Base-by-base conservation (phyloP, 92 coral and sea anemone species). In the Ricordea florida region DNA sequence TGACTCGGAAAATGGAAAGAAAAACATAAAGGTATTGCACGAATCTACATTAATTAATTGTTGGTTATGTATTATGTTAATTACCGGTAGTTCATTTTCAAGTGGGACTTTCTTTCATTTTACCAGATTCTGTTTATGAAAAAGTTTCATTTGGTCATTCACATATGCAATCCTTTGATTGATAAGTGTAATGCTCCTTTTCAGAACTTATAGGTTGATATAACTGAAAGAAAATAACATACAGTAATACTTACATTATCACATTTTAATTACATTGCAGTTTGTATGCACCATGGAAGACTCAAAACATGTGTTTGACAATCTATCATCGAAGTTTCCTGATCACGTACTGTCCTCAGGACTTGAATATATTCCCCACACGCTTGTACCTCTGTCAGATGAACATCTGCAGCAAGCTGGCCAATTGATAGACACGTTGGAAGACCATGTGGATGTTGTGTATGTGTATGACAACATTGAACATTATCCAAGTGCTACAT, bases 381-480 rank as follows among this genome's bases (percentile, higher is more conserved):
- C 81, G 13, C 85, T 89, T 66, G 77, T 90, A 21, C 66, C 82
- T 18, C 76, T 96, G 26, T 50, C 87, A 3, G 91, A 83, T 21
- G 76, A 80, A 68, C 91, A 62, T 37, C 58, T 89, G 26, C 82
- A 92, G 44, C 91, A 81, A 61, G 96, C 97, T 43, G 93, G 86
- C 42, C 89, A 57, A 66, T 87, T 96, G 7, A 87, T 96, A 72
- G 99, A 96, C 59, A 76, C 76, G 15, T 82, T 96, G 36, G 78
- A 84, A 10, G 79, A 86, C 45, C 88, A 92, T 58, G 51, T 69
- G 6, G 99, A 96, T 32, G 99, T 96, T 25, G 75, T 96, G 6
- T 72, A 89, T 43, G 90, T 93, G 41, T 96, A 85, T 71, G 99
- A 92, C 72, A 96, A 96, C 64, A 86, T 96, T 10, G 62, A 79